Evolutionary conservation across 2,888 invertebrate genomes (phyloP), one percentile per base, ranked within the genome.

Genomic region (Aspidiotus rigidus): DNA sequence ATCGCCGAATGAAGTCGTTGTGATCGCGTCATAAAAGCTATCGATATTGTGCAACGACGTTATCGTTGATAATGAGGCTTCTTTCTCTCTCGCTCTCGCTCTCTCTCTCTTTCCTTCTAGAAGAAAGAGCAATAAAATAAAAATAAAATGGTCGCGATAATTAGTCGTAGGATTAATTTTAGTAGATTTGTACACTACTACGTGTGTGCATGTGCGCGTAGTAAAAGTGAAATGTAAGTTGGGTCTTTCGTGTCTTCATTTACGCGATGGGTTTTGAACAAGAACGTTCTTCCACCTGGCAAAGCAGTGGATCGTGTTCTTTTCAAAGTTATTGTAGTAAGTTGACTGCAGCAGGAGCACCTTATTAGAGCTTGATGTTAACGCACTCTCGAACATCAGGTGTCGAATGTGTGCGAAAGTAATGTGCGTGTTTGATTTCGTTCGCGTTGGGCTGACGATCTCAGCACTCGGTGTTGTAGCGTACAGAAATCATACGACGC

Each of bases 321-420:
- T 53, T 53, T 53, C 13, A n/a, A n/a, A 28, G 28, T 28, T 28
- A 28, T 28, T 28, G 28, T 28, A 28, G 15, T 44, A 13, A 41
- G 7, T 62, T 44, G 28, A 28, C 28, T 28, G 28, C 28, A 28
- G 28, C 28, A 10, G 28, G 53, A 41, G 70, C 70, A 67, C 66
- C 61, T 70, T 59, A 67, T 70, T 70, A 70, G 70, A 70, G 55
- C 67, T 56, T 70, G 70, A 42, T 70, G 66, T 66, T 62, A 5
- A 28, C 56, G 41, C 8, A 55, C 17, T 13, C 44, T 66, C 53
- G 64, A 55, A 42, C 53, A 70, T 61, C 66, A 66, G 60, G 64
- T 70, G 70, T 70, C 66, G 70, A 66, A 61, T 53, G 61, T 40
- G 66, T 70, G 70, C 70, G 56, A 70, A 40, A 70, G 61, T 44